Base-by-base conservation (phyloP, 1,140 invertebrate species). In the Lordiphosa stackelbergi region DNA sequence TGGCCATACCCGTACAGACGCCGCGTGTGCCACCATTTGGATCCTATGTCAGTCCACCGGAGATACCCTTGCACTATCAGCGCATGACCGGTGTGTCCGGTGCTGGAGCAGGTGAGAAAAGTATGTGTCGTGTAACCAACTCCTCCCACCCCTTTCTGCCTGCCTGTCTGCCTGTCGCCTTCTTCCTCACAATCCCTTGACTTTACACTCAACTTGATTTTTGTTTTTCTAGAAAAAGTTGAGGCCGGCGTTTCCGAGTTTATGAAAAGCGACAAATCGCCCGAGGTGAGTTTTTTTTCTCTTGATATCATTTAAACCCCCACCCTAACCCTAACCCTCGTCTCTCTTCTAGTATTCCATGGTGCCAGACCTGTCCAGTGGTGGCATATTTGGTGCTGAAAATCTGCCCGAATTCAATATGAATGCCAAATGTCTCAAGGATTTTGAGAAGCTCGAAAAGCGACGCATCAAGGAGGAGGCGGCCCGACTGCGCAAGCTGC, bases 1-100 rank as follows among this genome's bases (percentile, higher is more conserved):
- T 91, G 9, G 92, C 92, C 7, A 94, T 95, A 77, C 94, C 95
- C 4, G 95, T 97, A 3, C 94, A 95, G 60, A 94, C 95, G 48
- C 95, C 95, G 5, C 90, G 94, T 63, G 94, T 96, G 12, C 95
- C 95, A 12, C 95, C 95, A 8, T 92, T 87, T 53, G 87, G 86
- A 8, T 83, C 86, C 13, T 88, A 87, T 52, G 86, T 88, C 13
- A 86, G 85, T 73, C 86, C 86, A 9, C 86, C 86, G 16, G 86
- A 88, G 58, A 88, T 88, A 40, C 86, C 86, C 11, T 61, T 78
- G 28, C 83, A 88, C 48, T 88, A 88, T 66, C 87, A 88, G 43
- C 84, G 87, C 52, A 77, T 86, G 74, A 75, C 69, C 31, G 57
- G 40, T 38, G 52, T 43, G 9, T 62, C 69, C 22, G 65, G 58